Evolutionary conservation across 2,888 invertebrate species (phyloP).

Genomic region (Zygaena filipendulae): DNA sequence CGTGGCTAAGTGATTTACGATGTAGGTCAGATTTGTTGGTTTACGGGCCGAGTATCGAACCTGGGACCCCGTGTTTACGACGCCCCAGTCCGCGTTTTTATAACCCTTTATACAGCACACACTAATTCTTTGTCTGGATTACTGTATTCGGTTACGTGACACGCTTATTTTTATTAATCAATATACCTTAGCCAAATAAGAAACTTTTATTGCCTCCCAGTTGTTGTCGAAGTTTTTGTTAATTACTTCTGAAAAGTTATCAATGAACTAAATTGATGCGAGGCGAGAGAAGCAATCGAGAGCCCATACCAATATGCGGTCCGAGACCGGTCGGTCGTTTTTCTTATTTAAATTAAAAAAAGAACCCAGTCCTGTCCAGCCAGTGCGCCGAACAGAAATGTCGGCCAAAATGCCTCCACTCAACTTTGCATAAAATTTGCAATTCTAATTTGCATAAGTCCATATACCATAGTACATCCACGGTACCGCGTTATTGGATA

Average conservation of each 20-base stretch:
- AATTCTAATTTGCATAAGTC: not conserved
- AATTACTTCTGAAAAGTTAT: too few species aligned
- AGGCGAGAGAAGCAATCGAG: slow-evolving; percentile 41
- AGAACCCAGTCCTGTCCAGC: slow-evolving; percentile 27
- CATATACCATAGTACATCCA: too few species aligned
- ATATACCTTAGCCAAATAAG: too few species aligned
- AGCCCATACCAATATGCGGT: slow-evolving; percentile 42
- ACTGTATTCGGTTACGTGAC: slow-evolving; percentile 28
- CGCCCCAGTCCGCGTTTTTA: slow-evolving; percentile 40
- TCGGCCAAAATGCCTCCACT: slow-evolving; percentile 28
- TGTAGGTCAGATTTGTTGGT: slow-evolving; percentile 65
- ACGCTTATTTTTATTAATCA: too few species aligned
- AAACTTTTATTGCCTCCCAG: too few species aligned
- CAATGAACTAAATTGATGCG: too few species aligned
- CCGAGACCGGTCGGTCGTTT: slow-evolving; percentile 34
- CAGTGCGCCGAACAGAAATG: slow-evolving; percentile 29
- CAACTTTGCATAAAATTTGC: too few species aligned
- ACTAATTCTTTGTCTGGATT: slow-evolving; percentile 24
- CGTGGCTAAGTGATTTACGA: slow-evolving; percentile 67
- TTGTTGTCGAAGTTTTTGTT: too few species aligned
- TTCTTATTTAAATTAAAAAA: slow-evolving; percentile 29
- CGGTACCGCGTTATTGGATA: too few species aligned
- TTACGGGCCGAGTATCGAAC: slow-evolving; percentile 51
- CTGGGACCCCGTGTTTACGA: slow-evolving; percentile 52
- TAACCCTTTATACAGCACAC: slow-evolving; percentile 43